phyloP scores from a whole-genome alignment of 2,797 vertebrate species.

The Amblyopsis hoosieri region DNA sequence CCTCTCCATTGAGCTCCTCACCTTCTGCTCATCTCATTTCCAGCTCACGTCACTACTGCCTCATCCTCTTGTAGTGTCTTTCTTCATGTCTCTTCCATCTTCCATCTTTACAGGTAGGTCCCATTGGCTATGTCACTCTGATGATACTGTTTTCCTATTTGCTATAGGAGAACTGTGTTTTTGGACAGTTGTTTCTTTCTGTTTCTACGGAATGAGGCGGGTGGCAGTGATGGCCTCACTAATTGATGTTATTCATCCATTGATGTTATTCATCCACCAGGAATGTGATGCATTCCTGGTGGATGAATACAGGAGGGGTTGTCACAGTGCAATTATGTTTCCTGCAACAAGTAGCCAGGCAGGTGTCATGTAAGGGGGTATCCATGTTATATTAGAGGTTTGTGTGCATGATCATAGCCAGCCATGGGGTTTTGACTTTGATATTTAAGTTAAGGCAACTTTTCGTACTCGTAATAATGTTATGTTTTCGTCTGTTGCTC shows the following conservation, averaged over 20 bases:
- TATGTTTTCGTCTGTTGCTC: background rate
- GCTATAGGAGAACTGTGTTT: background rate
- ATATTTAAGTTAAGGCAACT: no score
- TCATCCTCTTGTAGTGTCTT: conserved; percentile 44
- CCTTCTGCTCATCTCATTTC: conserved; percentile 57
- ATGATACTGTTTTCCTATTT: background rate
- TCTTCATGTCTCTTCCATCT: conserved; percentile 45
- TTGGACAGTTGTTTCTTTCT: background rate
- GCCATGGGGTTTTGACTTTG: no score
- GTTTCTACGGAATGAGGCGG: conserved; percentile 8
- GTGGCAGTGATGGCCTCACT: conserved; percentile 14
- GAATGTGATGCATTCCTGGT: background rate
- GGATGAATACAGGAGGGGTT: background rate
- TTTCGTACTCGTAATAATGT: background rate
- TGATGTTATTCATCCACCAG: conserved; percentile 18
- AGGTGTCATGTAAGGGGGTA: no score
- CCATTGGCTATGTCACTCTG: conserved; percentile 3
- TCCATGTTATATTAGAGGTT: background rate
- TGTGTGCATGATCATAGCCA: background rate
- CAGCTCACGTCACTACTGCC: conserved; percentile 51
- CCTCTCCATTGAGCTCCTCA: conserved; percentile 56
- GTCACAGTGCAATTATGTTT: background rate
- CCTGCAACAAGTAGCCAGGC: background rate
- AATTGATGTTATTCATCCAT: conserved; percentile 25
- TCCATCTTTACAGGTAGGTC: conserved; percentile 53